Evolutionary conservation across 2,797 vertebrate species (phyloP).

Genomic region (Columba guinea): DNA sequence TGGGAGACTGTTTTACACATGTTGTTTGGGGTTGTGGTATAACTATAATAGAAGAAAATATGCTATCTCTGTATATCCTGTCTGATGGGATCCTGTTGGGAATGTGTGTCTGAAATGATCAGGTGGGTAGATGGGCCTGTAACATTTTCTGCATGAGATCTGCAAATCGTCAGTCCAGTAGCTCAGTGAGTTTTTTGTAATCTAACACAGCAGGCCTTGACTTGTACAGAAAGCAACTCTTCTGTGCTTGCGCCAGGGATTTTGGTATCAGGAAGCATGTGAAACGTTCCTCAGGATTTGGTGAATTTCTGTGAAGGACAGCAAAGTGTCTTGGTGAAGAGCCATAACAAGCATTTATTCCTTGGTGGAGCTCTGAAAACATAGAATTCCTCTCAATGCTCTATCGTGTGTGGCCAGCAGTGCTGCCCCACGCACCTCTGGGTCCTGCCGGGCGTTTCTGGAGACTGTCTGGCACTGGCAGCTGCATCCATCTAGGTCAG

Average conservation of each 20-base stretch:
- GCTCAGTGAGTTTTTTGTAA: neutral
- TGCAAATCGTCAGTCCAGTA: accelerated
- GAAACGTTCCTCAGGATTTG: neutral
- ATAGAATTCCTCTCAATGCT: neutral
- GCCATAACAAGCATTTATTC: neutral
- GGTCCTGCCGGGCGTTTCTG: neutral
- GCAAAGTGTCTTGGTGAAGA: neutral
- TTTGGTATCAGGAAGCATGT: accelerated
- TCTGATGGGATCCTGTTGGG: neutral
- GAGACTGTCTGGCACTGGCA: neutral
- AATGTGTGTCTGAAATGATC: neutral
- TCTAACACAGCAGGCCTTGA: neutral
- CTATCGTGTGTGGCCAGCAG: neutral
- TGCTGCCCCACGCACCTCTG: accelerated
- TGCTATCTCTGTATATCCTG: neutral
- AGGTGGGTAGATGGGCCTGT: neutral
- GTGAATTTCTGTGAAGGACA: neutral
- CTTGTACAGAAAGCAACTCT: neutral
- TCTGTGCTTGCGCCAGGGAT: neutral
- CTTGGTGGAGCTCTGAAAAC: neutral
- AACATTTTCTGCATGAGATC: neutral
- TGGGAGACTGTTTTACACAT: neutral
- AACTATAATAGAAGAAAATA: neutral
- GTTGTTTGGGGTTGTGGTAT: neutral
- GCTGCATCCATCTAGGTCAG: neutral